Conservation (phyloP, 2,113 vertebrate species). For the Corythornis madagascariensis region DNA sequence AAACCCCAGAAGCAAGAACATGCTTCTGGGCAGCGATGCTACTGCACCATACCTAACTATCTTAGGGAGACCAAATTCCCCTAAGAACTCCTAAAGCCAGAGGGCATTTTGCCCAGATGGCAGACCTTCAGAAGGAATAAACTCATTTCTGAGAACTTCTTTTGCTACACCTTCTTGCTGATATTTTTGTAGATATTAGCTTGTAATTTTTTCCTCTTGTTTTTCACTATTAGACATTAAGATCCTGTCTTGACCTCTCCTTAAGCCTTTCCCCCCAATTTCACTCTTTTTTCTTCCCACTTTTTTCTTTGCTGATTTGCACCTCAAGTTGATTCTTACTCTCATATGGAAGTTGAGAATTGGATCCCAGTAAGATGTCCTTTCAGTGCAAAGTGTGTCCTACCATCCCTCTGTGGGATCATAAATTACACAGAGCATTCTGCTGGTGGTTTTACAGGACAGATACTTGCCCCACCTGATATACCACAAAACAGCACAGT, state of each 20-base stretch:
- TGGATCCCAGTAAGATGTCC: not conserved
- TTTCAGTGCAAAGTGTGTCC: not conserved
- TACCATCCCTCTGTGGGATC: not conserved
- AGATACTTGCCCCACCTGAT: not conserved
- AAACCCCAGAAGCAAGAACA: not conserved
- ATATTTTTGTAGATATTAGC: not conserved
- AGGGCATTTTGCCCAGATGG: not conserved
- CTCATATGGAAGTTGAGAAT: not conserved
- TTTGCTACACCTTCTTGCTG: not conserved
- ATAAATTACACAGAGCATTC: not conserved
- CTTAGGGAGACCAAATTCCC: not conserved
- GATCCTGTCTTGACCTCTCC: not conserved
- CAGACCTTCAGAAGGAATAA: not conserved
- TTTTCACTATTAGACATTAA: not conserved
- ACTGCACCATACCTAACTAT: rapidly evolving
- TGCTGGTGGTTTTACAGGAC: not conserved
- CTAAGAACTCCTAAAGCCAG: not conserved
- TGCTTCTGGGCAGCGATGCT: not conserved
- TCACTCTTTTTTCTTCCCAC: not conserved
- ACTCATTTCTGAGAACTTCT: not conserved
- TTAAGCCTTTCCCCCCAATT: not conserved
- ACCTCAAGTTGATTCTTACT: not conserved
- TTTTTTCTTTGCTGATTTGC: not conserved
- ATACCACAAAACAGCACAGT: not conserved
- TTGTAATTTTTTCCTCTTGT: not conserved